Evolutionary conservation across 2,888 invertebrate species (phyloP), one percentile per base, ranked within the genome.

Genomic region (Acronicta leporina): DNA sequence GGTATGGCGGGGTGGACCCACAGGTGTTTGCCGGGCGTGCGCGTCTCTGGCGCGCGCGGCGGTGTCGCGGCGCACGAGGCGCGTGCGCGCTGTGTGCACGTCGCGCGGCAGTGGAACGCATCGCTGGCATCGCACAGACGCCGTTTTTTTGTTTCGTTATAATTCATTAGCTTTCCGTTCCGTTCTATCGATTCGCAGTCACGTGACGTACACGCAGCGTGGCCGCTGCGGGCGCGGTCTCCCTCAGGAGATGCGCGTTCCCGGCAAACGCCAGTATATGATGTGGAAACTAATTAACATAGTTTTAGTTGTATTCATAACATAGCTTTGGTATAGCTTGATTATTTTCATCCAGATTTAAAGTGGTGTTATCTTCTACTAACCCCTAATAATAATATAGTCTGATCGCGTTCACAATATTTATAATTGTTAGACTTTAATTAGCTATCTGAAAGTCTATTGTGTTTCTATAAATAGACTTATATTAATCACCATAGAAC

Each of bases 111-210:
- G 62, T 54, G 62, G 63, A 71, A 70, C 68, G 47, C 73, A 58
- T 54, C 57, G 55, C 56, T 58, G 68, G 68, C 68, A 55, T 68
- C 63, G 48, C 54, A 58, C 62, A 72, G 56, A 67, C 68, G 70
- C 68, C 68, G 51, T 41, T 52, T 49, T 66, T 63, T 52, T 55
- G 14, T 58, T 63, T 57, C 30, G 44, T 52, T 63, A 57, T 58
- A 25, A 58, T 64, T 66, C 33, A 58, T 64, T 66, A 14, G 54
- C 54, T 54, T 79, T 59, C 40, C 46, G 67, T 66, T 71, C 44
- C 67, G 56, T 69, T 71, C 43, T 66, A 54, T 69, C 62, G 71
- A 61, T 69, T 69, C 61, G 62, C 69, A 50, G 67, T 54, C 52
- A 70, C 62, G 68, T 52, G 66, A 70, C 66, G 45, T 53, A 45